A percentile compares a stretch with the other conserved stretches of the same genome.
Evolutionary conservation across 2,888 invertebrate genomes (phyloP).

Genomic region (Smittia sp.): DNA sequence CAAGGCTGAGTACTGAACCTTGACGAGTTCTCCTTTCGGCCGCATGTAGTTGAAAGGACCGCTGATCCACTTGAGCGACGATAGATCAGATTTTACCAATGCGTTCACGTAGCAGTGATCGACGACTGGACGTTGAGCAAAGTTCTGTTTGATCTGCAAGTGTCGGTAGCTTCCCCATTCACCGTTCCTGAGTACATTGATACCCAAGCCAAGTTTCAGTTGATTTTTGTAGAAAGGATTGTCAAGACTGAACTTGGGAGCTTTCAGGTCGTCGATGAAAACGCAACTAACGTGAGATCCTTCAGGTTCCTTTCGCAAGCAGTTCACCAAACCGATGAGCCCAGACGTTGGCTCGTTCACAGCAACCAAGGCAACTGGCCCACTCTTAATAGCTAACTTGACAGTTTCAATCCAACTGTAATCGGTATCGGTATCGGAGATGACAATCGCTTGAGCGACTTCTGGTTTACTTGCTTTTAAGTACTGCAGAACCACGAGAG

Average conservation of each 20-base stretch:
- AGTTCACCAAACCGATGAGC: slow-evolving; percentile 76
- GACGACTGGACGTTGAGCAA: slow-evolving; percentile 52
- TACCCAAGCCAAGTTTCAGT: slow-evolving; percentile 65
- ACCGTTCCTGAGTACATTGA: slow-evolving; percentile 67
- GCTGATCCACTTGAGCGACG: slow-evolving; percentile 81
- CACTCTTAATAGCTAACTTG: slow-evolving; percentile 47
- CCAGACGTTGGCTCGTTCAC: slow-evolving; percentile 67
- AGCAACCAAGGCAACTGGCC: slow-evolving; percentile 58
- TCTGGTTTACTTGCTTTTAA: neutral
- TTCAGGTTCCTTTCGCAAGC: slow-evolving; percentile 70
- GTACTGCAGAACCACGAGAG: slow-evolving; percentile 1
- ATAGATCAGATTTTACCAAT: slow-evolving; percentile 79
- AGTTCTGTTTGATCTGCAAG: slow-evolving; percentile 54
- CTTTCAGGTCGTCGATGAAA: slow-evolving; percentile 59
- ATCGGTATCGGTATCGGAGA: neutral
- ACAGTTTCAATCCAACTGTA: slow-evolving; percentile 31
- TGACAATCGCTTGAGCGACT: neutral
- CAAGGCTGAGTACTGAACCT: slow-evolving; percentile 72
- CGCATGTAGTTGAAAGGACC: slow-evolving; percentile 55
- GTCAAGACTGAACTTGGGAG: slow-evolving; percentile 61
- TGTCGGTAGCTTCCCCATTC: slow-evolving; percentile 75
- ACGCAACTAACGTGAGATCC: slow-evolving; percentile 59
- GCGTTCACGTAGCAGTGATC: slow-evolving; percentile 77
- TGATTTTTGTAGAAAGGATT: slow-evolving; percentile 62
- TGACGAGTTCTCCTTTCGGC: slow-evolving; percentile 47